Conservation (phyloP, 2,113 vertebrate genomes). For the Urocynchramus pylzowi region DNA sequence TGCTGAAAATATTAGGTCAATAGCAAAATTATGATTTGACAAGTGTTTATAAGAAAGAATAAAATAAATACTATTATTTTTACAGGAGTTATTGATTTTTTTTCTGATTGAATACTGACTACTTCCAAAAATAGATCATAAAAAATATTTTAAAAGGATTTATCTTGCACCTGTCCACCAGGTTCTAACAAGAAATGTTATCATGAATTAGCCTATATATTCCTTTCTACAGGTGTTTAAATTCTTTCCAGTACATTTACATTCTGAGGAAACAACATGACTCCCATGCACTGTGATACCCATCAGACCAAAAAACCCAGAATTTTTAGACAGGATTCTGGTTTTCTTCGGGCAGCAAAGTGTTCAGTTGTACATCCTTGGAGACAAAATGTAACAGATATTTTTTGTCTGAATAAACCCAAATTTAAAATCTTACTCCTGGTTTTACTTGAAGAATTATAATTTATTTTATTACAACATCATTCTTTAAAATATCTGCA, state of each 20-base stretch:
- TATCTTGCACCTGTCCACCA: not conserved
- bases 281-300: not conserved
- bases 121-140: not conserved
- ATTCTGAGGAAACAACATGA: not conserved
- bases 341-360: not conserved
- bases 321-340: not conserved
- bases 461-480: not conserved
- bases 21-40: not conserved
- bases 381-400: not conserved
- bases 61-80: not conserved
- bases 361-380: not conserved
- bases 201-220: not conserved
- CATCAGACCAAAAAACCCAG: rapidly evolving
- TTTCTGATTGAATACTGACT: not conserved
- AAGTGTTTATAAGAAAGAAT: not conserved
- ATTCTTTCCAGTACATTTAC: not conserved
- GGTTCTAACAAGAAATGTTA: not conserved
- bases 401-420: not conserved
- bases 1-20: not conserved
- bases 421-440: not conserved
- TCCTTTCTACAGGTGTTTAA: not conserved
- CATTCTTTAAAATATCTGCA: not conserved
- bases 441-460: not conserved
- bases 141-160: not conserved
- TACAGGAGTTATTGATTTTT: not conserved